Conservation (phyloP, 2,113 vertebrate genomes). For the Ceratotherium simum region DNA sequence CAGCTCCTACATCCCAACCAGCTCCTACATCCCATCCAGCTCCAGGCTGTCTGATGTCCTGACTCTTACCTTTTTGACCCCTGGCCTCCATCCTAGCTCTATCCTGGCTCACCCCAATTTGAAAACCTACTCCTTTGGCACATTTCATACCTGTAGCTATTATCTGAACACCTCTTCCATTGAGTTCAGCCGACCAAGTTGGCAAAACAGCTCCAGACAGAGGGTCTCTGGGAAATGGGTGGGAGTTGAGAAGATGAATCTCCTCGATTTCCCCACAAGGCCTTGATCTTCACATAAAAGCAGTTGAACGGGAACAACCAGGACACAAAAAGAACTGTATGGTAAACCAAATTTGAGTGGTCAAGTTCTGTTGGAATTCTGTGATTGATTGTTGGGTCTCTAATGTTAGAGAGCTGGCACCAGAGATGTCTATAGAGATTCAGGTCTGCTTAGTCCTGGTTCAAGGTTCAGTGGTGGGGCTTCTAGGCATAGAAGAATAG, state of each 20-base stretch:
- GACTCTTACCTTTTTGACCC: background rate
- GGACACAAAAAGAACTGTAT: background rate
- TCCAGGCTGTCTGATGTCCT: background rate
- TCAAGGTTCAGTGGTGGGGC: background rate
- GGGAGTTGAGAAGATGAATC: background rate
- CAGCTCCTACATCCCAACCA: background rate
- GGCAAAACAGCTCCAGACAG: background rate
- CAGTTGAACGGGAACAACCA: background rate
- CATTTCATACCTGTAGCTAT: background rate
- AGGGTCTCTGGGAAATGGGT: background rate
- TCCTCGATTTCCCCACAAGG: background rate
- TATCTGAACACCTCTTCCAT: background rate
- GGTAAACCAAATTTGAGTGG: background rate
- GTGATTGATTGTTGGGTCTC: background rate
- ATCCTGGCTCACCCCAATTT: background rate
- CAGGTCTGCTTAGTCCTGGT: background rate
- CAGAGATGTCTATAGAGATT: background rate
- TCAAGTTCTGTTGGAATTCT: background rate
- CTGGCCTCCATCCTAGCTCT: background rate
- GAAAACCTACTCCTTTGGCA: background rate
- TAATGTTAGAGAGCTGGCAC: background rate
- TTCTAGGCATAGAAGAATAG: background rate
- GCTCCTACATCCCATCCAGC: background rate
- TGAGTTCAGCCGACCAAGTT: background rate
- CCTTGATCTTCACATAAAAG: background rate